Conservation (phyloP, 35 echinoderm and acorn worm genomes). For the Ptychodera flava region DNA sequence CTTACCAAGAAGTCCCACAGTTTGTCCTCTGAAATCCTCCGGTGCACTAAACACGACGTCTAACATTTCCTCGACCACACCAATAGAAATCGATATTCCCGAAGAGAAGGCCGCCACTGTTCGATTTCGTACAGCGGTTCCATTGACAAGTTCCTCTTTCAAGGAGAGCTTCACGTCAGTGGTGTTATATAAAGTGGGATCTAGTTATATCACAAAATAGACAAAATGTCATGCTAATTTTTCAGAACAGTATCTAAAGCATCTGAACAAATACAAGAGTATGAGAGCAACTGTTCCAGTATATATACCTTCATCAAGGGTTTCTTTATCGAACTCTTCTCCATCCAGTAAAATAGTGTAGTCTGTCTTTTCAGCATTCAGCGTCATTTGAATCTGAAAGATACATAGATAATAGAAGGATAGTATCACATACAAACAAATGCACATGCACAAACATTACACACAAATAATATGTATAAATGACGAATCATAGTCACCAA, state of each 20-base stretch:
- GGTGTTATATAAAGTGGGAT: not conserved
- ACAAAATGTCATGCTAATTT: too few relatives aligned
- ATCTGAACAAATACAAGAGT: too few relatives aligned
- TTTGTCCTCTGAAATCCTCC: conserved; percentile 20
- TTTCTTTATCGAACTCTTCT: conserved; percentile 12
- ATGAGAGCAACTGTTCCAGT: too few relatives aligned
- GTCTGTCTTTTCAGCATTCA: conserved; percentile 35
- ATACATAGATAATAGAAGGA: too few relatives aligned
- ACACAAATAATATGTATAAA: too few relatives aligned
- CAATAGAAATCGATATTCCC: conserved; percentile 68
- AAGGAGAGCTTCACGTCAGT: not conserved
- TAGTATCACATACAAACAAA: too few relatives aligned
- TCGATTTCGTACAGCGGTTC: not conserved
- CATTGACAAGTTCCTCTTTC: not conserved
- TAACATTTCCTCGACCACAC: conserved; percentile 40
- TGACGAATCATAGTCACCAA: too few relatives aligned
- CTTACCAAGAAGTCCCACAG: not conserved
- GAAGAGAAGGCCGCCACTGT: conserved; percentile 45
- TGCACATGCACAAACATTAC: too few relatives aligned
- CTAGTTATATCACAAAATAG: too few relatives aligned
- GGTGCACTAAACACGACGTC: conserved; percentile 70
- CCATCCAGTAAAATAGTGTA: conserved; percentile 18
- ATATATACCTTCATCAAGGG: conserved; percentile 10
- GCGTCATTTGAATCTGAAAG: conserved; percentile 30
- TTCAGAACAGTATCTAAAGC: too few relatives aligned